Base-by-base conservation (phyloP, 2,113 vertebrate genomes). In the Austrofundulus limnaeus region DNA sequence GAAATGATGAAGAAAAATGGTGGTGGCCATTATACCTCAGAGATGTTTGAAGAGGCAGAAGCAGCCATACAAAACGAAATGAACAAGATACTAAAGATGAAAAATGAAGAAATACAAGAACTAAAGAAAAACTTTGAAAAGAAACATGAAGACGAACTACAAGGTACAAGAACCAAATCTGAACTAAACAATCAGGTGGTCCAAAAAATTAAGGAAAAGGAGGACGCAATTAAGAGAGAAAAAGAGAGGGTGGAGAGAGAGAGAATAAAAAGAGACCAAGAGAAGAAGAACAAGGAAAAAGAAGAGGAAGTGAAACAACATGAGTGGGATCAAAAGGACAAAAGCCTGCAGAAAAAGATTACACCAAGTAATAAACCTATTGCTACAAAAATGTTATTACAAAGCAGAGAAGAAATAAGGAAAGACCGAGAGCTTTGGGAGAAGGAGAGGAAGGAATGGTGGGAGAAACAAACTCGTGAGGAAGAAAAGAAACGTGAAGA, bases 1-100 rank as follows among this genome's bases (percentile, higher is more conserved):
- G 0, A 0, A 4, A 64, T 70, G 58, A 38, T 78, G 34, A 23
- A 14, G 37, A 11, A 20, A 12, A 84, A 79, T 43, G 51, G 48
- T 3, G 58, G 71, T 0, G 16, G 25, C 16, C 76, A 23, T 42
- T 78, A 66, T 51, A 65, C 1, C 1, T 45, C 64, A 12, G 25
- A 50, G 11, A 2, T 49, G 24, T 51, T 23, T 4, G 37, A 2
- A 23, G 37, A 16, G 8, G 17, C 14, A 41, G 34, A n/a, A 11
- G 15, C 34, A 20, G 47, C 15, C 15, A 50, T 28, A 23, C 23
- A 20, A 14, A 24, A 51, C 1, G 60, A 62, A 17, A 41, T 17
- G 0, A 0, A 62, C 11, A 50, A 20, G 16, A n/a, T 62, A 8
- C 6, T 62, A 37, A 62, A 25, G 10, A 21, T 20, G 19, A 61